Conservation (phyloP, 1,140 invertebrate species). For the Pantala flavescens region DNA sequence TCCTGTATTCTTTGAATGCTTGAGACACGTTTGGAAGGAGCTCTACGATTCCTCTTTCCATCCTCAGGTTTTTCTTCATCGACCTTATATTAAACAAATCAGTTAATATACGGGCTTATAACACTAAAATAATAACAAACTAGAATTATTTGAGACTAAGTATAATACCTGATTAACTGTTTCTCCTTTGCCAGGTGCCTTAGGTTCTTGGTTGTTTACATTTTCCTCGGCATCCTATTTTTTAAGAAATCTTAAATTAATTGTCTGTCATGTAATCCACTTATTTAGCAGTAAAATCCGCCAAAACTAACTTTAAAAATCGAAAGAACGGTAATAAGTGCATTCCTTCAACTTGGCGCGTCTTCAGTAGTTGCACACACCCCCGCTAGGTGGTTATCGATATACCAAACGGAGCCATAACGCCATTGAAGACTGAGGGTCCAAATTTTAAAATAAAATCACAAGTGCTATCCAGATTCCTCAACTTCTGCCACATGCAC, state of each 20-base stretch:
- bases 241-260: too few relatives aligned
- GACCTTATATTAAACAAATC: too few relatives aligned
- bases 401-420: not conserved
- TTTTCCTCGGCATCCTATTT: not conserved
- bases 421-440: not conserved
- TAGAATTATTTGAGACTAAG: not conserved
- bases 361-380: constrained; percentile 1
- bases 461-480: not conserved
- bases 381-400: constrained; percentile 6
- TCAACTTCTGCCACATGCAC: not conserved
- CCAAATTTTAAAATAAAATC: not conserved
- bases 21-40: not conserved
- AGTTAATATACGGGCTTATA: too few relatives aligned
- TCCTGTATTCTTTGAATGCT: not conserved
- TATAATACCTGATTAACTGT: not conserved
- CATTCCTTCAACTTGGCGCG: constrained; percentile 2
- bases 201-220: not conserved
- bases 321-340: not conserved
- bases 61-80: not conserved
- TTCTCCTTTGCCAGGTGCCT: not conserved
- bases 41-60: not conserved
- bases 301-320: too few relatives aligned
- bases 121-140: too few relatives aligned
- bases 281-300: too few relatives aligned
- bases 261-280: too few relatives aligned